Evolutionary conservation across 2,888 invertebrate species (phyloP), one percentile per base, ranked within the genome.

Genomic region (Beris chalybata): DNA sequence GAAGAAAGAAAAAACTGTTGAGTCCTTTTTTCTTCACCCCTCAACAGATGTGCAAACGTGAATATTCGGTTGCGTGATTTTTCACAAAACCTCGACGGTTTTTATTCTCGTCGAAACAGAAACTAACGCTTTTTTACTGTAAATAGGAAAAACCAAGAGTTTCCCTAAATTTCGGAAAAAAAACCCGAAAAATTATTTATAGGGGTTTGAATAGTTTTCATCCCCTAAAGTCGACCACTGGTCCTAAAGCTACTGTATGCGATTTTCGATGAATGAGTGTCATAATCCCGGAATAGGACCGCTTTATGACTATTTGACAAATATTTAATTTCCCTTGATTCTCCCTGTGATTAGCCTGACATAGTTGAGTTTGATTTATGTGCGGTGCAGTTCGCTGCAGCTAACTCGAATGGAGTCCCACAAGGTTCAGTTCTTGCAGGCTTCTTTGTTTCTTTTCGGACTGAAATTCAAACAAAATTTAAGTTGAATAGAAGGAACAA

Each of bases 251-350:
- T 52, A 50, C 15, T 61, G 15, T 38, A 13, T 38, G 38, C 31
- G 50, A 59, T 59, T 59, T 59, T n/a, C 58, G 22, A 47, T 7
- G 6, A 48, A 44, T 47, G 50, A 38, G 65, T 65, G 63, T 53
- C 54, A 65, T 69, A 69, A 69, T 69, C 69, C 65, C 29, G 44
- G 67, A 50, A 67, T 55, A 15, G 29, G 11, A 65, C 47, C 56
- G 45, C 55, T 65, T 69, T 69, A 69, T 69, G 66, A 65, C 66
- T 67, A 48, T 69, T 69, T 69, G 69, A 69, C 69, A 69, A 69
- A 69, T 69, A 69, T 69, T 66, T 67, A 69, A 69, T 69, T 67
- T 59, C 59, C 55, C 22, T 52, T 48, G 48, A 67, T 67, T 69
- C 65, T 63, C 52, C 38, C 43, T 47, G 52, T 65, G 69, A 65